Base-by-base conservation (phyloP, 2,888 invertebrate species). In the Ophonus ardosiacus region DNA sequence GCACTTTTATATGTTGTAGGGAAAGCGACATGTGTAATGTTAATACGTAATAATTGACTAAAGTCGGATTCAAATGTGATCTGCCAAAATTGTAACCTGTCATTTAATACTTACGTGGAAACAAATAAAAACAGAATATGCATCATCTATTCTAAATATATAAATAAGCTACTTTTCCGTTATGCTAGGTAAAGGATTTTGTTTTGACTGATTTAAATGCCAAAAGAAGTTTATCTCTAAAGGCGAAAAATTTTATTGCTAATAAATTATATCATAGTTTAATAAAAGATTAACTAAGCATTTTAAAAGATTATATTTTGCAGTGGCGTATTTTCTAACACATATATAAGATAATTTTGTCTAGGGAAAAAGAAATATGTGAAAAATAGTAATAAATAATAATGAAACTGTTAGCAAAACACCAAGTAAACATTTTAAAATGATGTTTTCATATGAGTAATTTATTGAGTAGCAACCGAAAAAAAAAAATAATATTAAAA, bases 271-370 rank as follows among this genome's bases (percentile, higher is more conserved):
- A 68, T 68, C 68, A 68, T 31, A 68, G 38, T 31, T 31, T 68
- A 68, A 68, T 31, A 68, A 15, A 13, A 10, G 8, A 21, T 68
- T 68, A 68, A 68, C 68, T 31, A 68, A 68, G 68, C 68, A 68
- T 68, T 15, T 38, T 68, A 68, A 13, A 4, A 38, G 68, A 68
- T 65, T 65, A 65, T 68, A 68, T 31, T 38, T n/a, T 68, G 68
- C 68, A 68, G 68, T 68, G 68, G 68, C 68, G 68, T 68, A n/a
- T 68, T 68, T 68, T 68, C 68, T 68, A 68, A 38, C 31, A 68
- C 8, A 63, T 65, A 65, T 65, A 31, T 38, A 10, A 65, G 68
- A 68, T 68, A 68, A 38, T 68, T 63, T 38, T 31, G 38, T 38
- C 31, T 38, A n/a, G 24, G n/a, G n/a, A 68, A 65, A 68, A 68